phyloP scores from a whole-genome alignment of 2,797 vertebrate genomes.

The Naso thynnoides region DNA sequence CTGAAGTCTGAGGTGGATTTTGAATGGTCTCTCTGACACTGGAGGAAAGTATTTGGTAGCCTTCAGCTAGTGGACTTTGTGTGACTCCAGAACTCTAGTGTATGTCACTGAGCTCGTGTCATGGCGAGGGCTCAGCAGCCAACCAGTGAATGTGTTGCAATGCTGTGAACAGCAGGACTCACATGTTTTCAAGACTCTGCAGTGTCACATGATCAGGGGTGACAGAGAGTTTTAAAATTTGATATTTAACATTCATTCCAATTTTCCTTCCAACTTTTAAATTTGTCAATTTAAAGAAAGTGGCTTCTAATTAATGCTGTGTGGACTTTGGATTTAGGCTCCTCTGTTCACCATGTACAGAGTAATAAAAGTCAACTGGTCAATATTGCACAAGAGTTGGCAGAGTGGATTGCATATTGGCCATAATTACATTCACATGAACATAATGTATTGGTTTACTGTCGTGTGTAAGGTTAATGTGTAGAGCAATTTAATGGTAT shows the following conservation, averaged over 20 bases:
- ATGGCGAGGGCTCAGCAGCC: slow-evolving; percentile 51
- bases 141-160: slow-evolving; percentile 69
- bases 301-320: slow-evolving; percentile 59
- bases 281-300: slow-evolving; percentile 55
- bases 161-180: slow-evolving; percentile 58
- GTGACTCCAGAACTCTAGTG: slow-evolving; percentile 29
- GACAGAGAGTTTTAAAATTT: slow-evolving; percentile 43
- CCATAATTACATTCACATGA: slow-evolving; percentile 79
- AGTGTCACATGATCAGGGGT: slow-evolving; percentile 42
- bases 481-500: slow-evolving; percentile 67
- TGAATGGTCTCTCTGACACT: slow-evolving; percentile 64
- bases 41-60: slow-evolving; percentile 67
- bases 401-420: slow-evolving; percentile 74
- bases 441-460: slow-evolving; percentile 78
- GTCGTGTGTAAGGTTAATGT: slow-evolving; percentile 81
- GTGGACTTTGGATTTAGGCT: slow-evolving; percentile 28
- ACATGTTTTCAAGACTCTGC: slow-evolving; percentile 44
- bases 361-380: slow-evolving; percentile 72
- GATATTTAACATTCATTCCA: slow-evolving; percentile 22
- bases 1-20: slow-evolving; percentile 58
- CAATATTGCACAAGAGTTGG: slow-evolving; percentile 77
- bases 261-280: neutral
- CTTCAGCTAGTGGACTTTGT: slow-evolving; percentile 50
- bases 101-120: slow-evolving; percentile 46
- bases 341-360: slow-evolving; percentile 42